Evolutionary conservation across 2,888 invertebrate genomes (phyloP).

Genomic region (Belgica antarctica): DNA sequence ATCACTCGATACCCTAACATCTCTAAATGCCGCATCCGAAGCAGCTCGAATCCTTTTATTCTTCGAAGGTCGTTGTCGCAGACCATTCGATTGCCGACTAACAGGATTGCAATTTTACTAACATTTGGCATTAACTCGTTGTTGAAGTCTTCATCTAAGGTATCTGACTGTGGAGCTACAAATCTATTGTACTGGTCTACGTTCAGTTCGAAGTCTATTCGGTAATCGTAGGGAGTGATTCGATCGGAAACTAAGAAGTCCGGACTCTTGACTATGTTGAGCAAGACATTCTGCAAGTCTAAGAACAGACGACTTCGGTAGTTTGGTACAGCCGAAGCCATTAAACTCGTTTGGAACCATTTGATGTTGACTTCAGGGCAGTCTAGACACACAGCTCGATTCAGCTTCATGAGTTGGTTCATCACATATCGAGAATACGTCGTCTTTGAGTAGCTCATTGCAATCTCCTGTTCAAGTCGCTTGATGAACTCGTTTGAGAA

Average conservation of each 20-base stretch:
- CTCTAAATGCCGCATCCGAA: constrained; percentile 62
- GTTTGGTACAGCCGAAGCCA: constrained; percentile 51
- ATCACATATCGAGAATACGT: constrained; percentile 59
- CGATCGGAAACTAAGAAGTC: constrained; percentile 52
- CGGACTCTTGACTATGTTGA: constrained; percentile 49
- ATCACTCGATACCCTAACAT: constrained; percentile 63
- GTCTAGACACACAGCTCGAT: constrained; percentile 64
- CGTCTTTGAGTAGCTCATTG: constrained; percentile 59
- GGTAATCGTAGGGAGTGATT: constrained; percentile 54
- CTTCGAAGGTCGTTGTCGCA: constrained; percentile 55
- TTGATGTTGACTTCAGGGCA: constrained; percentile 63
- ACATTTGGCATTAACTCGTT: not conserved
- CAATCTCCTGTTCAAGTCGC: constrained; percentile 60
- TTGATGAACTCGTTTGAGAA: constrained; percentile 63
- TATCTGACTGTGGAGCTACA: not conserved
- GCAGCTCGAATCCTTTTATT: constrained; percentile 57
- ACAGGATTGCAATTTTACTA: constrained; percentile 56
- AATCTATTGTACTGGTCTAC: constrained; percentile 37
- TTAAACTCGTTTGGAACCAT: constrained; percentile 66
- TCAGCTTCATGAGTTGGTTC: constrained; percentile 61
- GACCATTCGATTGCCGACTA: constrained; percentile 56
- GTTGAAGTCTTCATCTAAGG: not conserved
- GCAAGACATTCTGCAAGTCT: constrained; percentile 49
- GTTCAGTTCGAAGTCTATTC: constrained; percentile 46
- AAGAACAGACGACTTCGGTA: constrained; percentile 38